phyloP scores from a whole-genome alignment of 2,888 invertebrate genomes.

The Drosophila demipolita region DNA sequence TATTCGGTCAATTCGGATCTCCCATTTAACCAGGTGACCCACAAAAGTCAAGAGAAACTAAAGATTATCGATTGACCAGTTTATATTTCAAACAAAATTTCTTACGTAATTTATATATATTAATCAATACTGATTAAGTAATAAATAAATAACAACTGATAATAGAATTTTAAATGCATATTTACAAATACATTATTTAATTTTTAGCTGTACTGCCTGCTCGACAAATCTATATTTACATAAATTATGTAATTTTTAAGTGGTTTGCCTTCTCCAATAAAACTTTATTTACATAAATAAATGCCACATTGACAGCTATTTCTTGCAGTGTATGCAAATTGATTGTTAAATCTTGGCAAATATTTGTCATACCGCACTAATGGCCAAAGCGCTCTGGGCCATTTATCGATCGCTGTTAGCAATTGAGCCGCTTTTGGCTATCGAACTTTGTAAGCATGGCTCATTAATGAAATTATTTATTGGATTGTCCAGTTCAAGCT shows the following conservation, averaged over 20 bases:
- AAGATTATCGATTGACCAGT: background rate
- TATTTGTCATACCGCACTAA: conserved; percentile 31
- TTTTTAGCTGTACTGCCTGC: background rate
- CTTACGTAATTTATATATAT: background rate
- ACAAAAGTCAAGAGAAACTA: conserved; percentile 2
- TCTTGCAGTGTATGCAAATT: background rate
- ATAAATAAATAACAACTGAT: background rate
- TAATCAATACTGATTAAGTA: background rate
- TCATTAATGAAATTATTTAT: conserved; percentile 46
- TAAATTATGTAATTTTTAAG: background rate
- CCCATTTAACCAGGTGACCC: conserved; percentile 31
- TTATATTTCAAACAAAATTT: background rate
- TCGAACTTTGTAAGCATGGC: conserved; percentile 35
- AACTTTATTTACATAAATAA: background rate
- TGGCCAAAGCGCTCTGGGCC: conserved; percentile 1
- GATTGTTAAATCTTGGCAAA: conserved; percentile 15
- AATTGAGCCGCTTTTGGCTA: conserved; percentile 26
- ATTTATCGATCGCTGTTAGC: conserved; percentile 19
- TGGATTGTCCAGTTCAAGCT: conserved; percentile 14
- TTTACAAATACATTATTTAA: background rate
- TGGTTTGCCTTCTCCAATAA: background rate
- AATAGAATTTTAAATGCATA: background rate
- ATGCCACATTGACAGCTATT: background rate
- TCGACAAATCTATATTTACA: background rate
- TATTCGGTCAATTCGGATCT: conserved; percentile 12